phyloP scores from a whole-genome alignment of 2,113 vertebrate genomes.

The Gopherus flavomarginatus region DNA sequence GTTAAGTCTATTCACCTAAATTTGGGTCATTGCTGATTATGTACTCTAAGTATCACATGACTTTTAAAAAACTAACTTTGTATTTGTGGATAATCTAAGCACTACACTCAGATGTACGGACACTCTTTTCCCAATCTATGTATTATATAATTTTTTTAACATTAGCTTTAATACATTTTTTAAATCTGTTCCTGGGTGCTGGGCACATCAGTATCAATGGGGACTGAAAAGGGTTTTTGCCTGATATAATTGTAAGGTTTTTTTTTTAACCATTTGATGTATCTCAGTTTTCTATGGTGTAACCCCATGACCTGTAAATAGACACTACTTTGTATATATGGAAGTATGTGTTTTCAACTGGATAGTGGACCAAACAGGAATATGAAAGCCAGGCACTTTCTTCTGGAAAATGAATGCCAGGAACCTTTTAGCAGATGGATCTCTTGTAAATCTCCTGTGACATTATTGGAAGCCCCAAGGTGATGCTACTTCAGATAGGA shows the following conservation, averaged over 20 bases:
- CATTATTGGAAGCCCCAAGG: background rate
- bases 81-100: no score
- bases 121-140: no score
- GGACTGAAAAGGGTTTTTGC: background rate
- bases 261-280: background rate
- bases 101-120: no score
- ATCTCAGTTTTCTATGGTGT: background rate
- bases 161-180: no score
- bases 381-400: background rate
- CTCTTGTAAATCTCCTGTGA: background rate
- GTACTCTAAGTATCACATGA: no score
- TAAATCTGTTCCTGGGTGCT: background rate
- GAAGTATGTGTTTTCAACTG: background rate
- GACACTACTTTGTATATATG: background rate
- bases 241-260: background rate
- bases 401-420: background rate
- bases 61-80: no score
- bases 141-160: no score
- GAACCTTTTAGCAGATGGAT: background rate
- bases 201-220: background rate
- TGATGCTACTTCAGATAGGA: background rate
- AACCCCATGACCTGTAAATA: background rate
- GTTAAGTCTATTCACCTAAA: no score
- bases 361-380: background rate
- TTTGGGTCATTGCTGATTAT: no score